Base-by-base conservation (phyloP, 2,797 vertebrate species). In the Onychomys torridus region DNA sequence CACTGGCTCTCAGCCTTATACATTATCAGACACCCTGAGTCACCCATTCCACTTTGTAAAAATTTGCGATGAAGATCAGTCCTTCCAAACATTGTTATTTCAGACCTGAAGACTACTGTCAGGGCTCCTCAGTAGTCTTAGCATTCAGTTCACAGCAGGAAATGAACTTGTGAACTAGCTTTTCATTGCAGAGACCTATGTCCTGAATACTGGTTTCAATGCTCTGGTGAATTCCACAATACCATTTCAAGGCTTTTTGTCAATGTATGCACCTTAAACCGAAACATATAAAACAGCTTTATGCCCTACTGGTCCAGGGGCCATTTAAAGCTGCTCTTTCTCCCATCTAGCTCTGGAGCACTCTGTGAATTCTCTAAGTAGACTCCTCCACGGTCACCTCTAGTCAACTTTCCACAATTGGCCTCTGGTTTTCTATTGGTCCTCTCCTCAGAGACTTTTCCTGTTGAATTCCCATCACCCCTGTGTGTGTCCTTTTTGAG, bases 211-310 rank as follows among this genome's bases (percentile, higher is more conserved):
- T 46, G 40, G 37, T 21, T 59, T 61, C 34, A 46, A 40, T 7
- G 12, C 8, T 11, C 59, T 73, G 29, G 2, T 73, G 73, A 94
- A 52, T 52, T 79, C 43, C 9, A 63, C 23, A 52, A 3, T 55
- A 46, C 67, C 12, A 52, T 49, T 65, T 37, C 34, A 93, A 73
- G 46, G 7, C 0, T 78, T 91, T 91, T 92, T 83, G 49, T 85
- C 85, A 49, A 2, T 25, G 29, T 57, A 17, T 16, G 16, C 0
- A 12, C 37, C 65, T 65, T 40, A 69, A 85, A 43, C 0, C 0
- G 12, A 91, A 69, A 59, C 32, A 43, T 13, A 37, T 6, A 27
- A 61, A 46, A 63, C n/a, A 40, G 49, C 29, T 90, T 65, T n/a
- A 34, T 13, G 17, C 12, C 46, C 23, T 16, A 1, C 16, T 9